Evolutionary conservation across 2,797 vertebrate genomes (phyloP).

Genomic region (Lagocephalus sceleratus): DNA sequence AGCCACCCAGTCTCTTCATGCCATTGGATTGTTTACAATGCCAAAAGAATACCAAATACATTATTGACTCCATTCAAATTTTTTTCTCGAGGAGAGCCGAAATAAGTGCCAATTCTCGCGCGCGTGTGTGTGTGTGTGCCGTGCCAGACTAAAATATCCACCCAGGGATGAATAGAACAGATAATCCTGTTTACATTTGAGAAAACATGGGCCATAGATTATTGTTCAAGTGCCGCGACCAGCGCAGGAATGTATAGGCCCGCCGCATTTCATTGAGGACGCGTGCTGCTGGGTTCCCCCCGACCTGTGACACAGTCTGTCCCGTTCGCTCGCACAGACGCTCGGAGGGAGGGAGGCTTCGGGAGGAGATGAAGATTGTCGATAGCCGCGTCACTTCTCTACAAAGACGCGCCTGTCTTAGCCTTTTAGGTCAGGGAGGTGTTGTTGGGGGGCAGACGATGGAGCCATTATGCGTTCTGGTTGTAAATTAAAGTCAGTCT

Average conservation of each 20-base stretch:
- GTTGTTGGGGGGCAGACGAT: constrained; percentile 36
- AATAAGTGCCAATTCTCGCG: constrained; percentile 61
- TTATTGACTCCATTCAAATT: constrained; percentile 2
- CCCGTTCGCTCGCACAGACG: constrained; percentile 13
- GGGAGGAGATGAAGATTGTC: constrained; percentile 40
- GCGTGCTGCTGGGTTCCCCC: background rate
- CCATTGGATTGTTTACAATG: constrained; percentile 34
- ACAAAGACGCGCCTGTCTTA: constrained; percentile 38
- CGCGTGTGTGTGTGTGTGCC: constrained; percentile 59
- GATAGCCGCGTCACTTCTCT: constrained; percentile 36
- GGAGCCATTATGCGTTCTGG: constrained; percentile 34
- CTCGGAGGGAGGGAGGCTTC: no score
- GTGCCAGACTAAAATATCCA: constrained; percentile 34
- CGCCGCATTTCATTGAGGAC: constrained; percentile 36
- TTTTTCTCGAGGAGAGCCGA: constrained; percentile 23
- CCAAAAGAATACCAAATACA: constrained; percentile 37
- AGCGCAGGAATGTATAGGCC: constrained; percentile 52
- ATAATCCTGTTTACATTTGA: constrained; percentile 65
- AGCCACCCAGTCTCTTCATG: constrained; percentile 6
- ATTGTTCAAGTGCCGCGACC: constrained; percentile 57
- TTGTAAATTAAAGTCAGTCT: constrained; percentile 43
- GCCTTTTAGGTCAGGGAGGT: constrained; percentile 21
- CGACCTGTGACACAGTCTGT: no score
- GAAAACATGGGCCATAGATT: constrained; percentile 35
- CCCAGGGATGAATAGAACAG: constrained; percentile 26